phyloP scores from a whole-genome alignment of 1,140 invertebrate genomes.

The Neodiprion lecontei region DNA sequence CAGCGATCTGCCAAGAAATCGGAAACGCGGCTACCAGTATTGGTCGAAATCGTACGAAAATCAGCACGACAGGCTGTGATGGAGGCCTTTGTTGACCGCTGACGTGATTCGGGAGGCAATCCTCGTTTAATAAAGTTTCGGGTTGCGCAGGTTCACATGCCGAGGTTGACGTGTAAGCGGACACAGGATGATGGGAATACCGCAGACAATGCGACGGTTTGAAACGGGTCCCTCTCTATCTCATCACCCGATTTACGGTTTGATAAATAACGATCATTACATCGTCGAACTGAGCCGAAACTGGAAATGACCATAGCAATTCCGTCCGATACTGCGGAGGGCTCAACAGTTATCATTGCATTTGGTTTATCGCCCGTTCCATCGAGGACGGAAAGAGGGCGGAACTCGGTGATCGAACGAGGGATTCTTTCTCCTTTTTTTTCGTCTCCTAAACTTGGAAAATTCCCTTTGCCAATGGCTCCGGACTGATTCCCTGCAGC shows the following conservation, averaged over 20 bases:
- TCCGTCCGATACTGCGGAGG: background rate
- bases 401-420: background rate
- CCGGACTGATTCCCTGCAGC: background rate
- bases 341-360: conserved; percentile 5
- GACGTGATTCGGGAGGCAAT: background rate
- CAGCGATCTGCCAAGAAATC: too few relatives aligned
- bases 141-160: too few relatives aligned
- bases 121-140: too few relatives aligned
- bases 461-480: background rate
- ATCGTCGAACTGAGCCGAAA: background rate
- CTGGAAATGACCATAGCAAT: background rate
- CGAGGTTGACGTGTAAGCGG: too few relatives aligned
- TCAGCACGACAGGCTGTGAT: background rate
- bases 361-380: background rate
- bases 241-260: background rate
- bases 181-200: too few relatives aligned
- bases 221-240: background rate
- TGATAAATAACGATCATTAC: conserved; percentile 7
- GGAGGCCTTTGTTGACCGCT: background rate
- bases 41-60: too few relatives aligned
- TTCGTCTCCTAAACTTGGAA: too few relatives aligned
- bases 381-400: background rate
- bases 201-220: background rate
- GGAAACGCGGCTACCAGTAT: too few relatives aligned
- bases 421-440: background rate